Percentiles rank a stretch among this genome's conserved stretches.
These are phyloP conservation scores for Ostrea edulis DNA, from an alignment of 1,140 invertebrate genomes.

Conservation along the genomic window DNA sequence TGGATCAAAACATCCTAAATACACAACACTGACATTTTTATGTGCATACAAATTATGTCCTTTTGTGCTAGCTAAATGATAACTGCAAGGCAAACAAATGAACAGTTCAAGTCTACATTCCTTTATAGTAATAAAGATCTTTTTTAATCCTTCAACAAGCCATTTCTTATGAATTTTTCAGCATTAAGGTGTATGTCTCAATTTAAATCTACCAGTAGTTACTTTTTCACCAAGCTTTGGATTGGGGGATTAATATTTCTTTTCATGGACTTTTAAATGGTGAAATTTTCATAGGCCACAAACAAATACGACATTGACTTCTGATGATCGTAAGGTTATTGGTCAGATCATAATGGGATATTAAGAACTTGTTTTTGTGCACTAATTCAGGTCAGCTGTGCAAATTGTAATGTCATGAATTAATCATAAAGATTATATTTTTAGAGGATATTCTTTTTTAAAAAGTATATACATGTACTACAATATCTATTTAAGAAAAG, in stretches of 20 bases:
- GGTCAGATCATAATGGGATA: neutral
- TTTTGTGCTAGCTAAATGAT: neutral
- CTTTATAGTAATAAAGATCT: neutral
- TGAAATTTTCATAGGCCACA: constrained; percentile 2
- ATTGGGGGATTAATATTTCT: constrained; percentile 11
- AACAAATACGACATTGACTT: constrained; percentile 10
- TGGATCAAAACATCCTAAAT: too few relatives aligned
- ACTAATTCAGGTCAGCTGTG: neutral
- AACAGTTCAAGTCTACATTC: neutral
- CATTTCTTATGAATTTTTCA: neutral
- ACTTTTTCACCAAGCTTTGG: constrained; percentile 5
- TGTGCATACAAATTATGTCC: too few relatives aligned
- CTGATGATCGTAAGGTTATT: neutral
- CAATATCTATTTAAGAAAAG: too few relatives aligned
- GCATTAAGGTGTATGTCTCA: constrained; percentile 8
- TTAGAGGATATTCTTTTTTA: too few relatives aligned
- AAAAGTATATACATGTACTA: too few relatives aligned
- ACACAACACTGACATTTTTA: too few relatives aligned
- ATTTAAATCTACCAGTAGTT: constrained; percentile 22
- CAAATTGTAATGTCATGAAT: neutral
- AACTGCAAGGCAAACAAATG: neutral
- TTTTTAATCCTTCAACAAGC: neutral
- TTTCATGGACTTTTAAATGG: constrained; percentile 20
- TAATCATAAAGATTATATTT: too few relatives aligned
- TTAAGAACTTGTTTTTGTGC: neutral